Evolutionary conservation across 2,113 vertebrate genomes (phyloP), one percentile per base, ranked within the genome.

Genomic region (Edolisoma coerulescens): DNA sequence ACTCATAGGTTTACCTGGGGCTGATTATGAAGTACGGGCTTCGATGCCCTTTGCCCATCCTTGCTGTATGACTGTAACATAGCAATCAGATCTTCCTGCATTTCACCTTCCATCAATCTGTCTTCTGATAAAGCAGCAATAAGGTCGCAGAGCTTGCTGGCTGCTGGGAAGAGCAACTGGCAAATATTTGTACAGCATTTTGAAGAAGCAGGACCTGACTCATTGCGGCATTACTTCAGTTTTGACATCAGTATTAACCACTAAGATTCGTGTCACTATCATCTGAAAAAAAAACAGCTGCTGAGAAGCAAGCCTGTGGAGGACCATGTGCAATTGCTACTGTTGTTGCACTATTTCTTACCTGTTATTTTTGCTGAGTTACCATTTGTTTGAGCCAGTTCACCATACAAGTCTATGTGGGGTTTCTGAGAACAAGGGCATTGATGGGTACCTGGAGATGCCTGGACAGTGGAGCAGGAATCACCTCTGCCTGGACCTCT

Each of bases 111-210:
- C 75, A 44, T 45, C 54, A 85, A 23, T 74, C 60, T 53, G 22
- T 80, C 75, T 88, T 83, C 70, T 83, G 71, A 83, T 79, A 84
- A 60, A 89, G 73, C 76, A 93, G 44, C 41, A 93, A 53, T 2
- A 7, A 83, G 32, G 37, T 27, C 87, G 60, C 20, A 6, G 39
- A 93, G 79, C 37, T 90, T 85, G 73, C 59, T 71, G 85, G 30
- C 41, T 93, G 32, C 90, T 81, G 80, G 69, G 86, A 95, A 95
- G 41, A 94, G 86, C 27, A 89, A 93, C 67, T 56, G 52, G 53
- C 84, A 96, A 95, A 92, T 95, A 95, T 93, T 96, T 92, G 73
- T 74, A 89, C n/a, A 93, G 86, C 49, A 68, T 64, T 96, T 95
- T 0, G 1, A 94, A 94, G 73, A 90, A 84, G 73, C 37, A 78